Evolutionary conservation across 23 tunicate species (phyloP).

Genomic region (Ciona savignyi): DNA sequence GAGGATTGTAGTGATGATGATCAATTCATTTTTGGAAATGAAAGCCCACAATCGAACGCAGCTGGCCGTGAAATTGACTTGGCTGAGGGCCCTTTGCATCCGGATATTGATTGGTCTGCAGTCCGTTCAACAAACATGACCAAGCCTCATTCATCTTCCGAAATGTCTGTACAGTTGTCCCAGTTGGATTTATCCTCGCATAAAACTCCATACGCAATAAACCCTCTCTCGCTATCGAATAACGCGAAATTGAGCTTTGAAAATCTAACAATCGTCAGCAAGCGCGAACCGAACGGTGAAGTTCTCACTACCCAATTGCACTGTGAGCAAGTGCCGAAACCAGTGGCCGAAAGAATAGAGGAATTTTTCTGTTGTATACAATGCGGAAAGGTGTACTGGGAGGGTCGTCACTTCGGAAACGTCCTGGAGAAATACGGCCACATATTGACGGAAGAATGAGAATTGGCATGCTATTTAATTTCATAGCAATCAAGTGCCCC

Average conservation of each 20-base stretch:
- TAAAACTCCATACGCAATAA: constrained; percentile 22
- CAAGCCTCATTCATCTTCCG: neutral
- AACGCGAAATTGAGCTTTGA: constrained; percentile 20
- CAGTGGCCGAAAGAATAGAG: constrained; percentile 24
- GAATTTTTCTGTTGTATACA: constrained; percentile 63
- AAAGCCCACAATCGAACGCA: neutral
- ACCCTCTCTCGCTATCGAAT: constrained; percentile 38
- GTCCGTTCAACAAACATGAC: neutral
- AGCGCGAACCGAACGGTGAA: neutral
- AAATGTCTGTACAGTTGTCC: neutral
- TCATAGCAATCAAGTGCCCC: too few species aligned
- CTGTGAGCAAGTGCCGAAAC: constrained; percentile 52
- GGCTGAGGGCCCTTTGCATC: neutral
- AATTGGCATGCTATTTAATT: too few species aligned
- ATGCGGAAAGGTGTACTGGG: constrained; percentile 86
- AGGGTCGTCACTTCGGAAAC: constrained; percentile 59
- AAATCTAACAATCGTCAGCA: constrained; percentile 31
- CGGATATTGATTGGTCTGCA: neutral
- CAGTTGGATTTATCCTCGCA: neutral
- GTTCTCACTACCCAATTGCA: constrained; percentile 9
- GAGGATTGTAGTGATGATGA: constrained; percentile 19
- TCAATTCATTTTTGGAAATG: neutral
- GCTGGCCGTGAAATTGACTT: neutral
- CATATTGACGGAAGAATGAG: constrained; percentile 7
- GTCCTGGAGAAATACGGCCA: constrained; percentile 35